Base-by-base conservation (phyloP, 1,140 invertebrate genomes). In the Pogonomyrmex californicus region DNA sequence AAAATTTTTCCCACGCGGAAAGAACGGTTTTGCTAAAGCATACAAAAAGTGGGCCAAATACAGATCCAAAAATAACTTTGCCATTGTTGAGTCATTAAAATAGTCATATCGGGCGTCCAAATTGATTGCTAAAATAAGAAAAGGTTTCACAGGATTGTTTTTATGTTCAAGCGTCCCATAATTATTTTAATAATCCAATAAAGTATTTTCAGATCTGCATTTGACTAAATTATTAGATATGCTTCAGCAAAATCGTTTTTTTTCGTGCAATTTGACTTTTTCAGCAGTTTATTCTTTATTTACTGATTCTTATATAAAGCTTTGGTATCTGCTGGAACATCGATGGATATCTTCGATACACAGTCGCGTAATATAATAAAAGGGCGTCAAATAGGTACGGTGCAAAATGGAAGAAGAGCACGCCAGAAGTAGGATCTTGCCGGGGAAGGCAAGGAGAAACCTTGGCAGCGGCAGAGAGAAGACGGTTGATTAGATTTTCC, bases 401-500 rank as follows among this genome's bases (percentile, higher is more conserved):
- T 36, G 54, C 58, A 38, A 83, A 83, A 38, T 65, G 47, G 44
- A 70, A 33, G 58, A 86, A 83, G 68, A 23, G 38, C 12, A 10
- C 6, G 51, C n/a, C n/a, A 38, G n/a, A 82, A 56, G 23, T 56
- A 23, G 33, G 17, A 75, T 75, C 62, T 23, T 33, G 47, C 63
- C 23, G 51, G n/a, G 47, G 36, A 30, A 12, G 62, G 51, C 23
- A 36, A 49, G 70, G 51, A 44, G 51, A 47, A 82, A 71, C 41
- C 54, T 81, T 51, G 70, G 66, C 44, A 33, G 33, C 51, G 58
- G 41, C 70, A 60, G 56, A 47, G 63, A 87, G 51, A 6, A 51
- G 75, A n/a, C 44, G 71, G 83, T 81, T 87, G 83, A 87, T 87
- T 87, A 87, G 75, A 87, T 87, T 87, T 86, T 54, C 75, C 49